Conservation (phyloP, 2,797 vertebrate genomes). For the Poecilia wingei region DNA sequence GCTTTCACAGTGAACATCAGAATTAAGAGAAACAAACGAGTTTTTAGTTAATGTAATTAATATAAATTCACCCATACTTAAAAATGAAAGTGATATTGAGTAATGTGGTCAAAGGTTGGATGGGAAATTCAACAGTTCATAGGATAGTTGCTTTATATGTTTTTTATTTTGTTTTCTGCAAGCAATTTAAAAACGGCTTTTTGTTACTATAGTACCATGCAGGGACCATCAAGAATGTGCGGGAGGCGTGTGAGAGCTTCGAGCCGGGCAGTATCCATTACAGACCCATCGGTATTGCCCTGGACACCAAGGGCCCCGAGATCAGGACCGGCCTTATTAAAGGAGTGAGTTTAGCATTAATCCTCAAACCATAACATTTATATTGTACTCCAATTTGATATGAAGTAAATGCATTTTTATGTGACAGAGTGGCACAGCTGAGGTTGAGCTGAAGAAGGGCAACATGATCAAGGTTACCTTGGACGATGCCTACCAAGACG, state of each 20-base stretch:
- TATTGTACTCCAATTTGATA: background rate
- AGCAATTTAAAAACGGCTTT: background rate
- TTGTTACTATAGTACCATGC: constrained; percentile 85
- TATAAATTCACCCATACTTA: background rate
- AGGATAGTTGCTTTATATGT: background rate
- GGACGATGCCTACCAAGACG: constrained; percentile 89
- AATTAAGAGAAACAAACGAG: too few species aligned
- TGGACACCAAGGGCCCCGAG: constrained; percentile 99
- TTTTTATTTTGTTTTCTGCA: background rate
- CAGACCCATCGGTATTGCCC: constrained; percentile 92
- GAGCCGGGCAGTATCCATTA: constrained; percentile 93
- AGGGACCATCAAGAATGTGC: constrained; percentile 93
- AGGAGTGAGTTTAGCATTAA: constrained; percentile 83
- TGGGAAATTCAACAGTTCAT: background rate
- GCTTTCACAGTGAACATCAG: too few species aligned
- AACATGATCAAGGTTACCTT: constrained; percentile 89
- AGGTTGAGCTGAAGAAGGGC: constrained; percentile 94
- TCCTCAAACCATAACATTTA: background rate
- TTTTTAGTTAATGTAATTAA: background rate
- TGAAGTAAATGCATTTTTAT: constrained; percentile 8
- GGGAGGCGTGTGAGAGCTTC: constrained; percentile 93
- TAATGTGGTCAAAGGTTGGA: background rate
- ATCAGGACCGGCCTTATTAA: constrained; percentile 97
- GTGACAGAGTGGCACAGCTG: constrained; percentile 91
- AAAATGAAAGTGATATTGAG: background rate